Base-by-base conservation (phyloP, 2,888 invertebrate genomes). In the Drosophila multiciliata region DNA sequence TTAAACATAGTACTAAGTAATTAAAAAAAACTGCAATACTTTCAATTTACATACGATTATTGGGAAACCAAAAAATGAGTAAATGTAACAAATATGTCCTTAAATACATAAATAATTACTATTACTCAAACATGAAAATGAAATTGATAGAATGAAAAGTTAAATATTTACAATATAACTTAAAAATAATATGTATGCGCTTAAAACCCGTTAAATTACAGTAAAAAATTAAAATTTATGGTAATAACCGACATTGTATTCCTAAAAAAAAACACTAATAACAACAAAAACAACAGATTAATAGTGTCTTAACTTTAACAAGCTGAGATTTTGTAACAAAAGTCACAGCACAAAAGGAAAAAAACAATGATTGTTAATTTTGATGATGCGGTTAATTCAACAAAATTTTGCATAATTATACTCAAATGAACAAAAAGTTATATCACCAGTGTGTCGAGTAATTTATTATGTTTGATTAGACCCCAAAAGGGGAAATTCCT, bases 381-480 rank as follows among this genome's bases (percentile, higher is more conserved):
- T 57, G 42, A 45, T 68, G 48, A 40, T 60, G 63, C 68, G 77
- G 63, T 73, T 65, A 76, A 76, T 65, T 67, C 50, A 64, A 57
- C 36, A 29, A 45, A 73, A 33, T 32, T 75, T 68, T 74, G 62
- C 77, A 77, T 77, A 66, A 77, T 77, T 61, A 63, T 40, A 48
- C 38, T 57, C 33, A 52, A 66, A 73, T 73, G 60, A 63, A 59
- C 64, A 78, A 63, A 59, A 67, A 70, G 74, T 78, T 78, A 78
- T 78, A 70, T 78, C 70, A 78, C 58, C 54, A 50, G 42, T 60
- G 20, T 20, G 35, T 20, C 45, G 11, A 20, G 48, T 70, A 65
- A 75, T 78, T 78, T 35, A 71, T 63, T n/a, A 20, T 36, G 62
- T 65, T 62, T 64, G 62, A 70, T 78, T 63, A 63, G 62, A 35